Evolutionary conservation across 2,797 vertebrate species (phyloP).

Genomic region (Crenuchus spilurus): DNA sequence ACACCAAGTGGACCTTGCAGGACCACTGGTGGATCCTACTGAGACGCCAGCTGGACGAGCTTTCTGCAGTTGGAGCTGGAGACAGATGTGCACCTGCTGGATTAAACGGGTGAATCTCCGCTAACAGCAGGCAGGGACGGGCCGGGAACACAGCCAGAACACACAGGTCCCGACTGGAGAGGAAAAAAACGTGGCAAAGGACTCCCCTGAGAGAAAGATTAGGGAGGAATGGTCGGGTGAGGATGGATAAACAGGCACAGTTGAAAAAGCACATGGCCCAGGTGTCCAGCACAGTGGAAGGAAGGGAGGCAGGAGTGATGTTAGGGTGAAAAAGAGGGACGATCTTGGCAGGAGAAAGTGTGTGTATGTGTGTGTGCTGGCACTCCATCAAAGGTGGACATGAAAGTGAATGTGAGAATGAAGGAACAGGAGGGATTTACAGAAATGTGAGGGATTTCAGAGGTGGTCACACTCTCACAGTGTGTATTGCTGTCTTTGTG

Average conservation of each 20-base stretch:
- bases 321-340: background rate
- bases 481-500: background rate
- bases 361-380: background rate
- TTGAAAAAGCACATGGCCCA: conserved; percentile 32
- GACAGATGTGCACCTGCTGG: conserved; percentile 34
- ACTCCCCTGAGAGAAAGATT: background rate
- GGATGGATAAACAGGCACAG: background rate
- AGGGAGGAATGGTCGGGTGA: background rate
- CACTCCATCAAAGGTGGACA: background rate
- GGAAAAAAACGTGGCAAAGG: background rate
- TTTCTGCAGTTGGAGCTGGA: conserved; percentile 1
- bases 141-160: conserved; percentile 10
- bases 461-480: conserved; percentile 40
- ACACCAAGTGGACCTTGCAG: background rate
- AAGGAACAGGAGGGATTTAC: conserved; percentile 11
- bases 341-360: background rate
- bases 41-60: background rate
- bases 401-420: background rate
- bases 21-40: background rate
- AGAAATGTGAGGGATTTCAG: background rate
- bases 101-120: conserved; percentile 15
- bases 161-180: background rate
- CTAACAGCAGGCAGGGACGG: background rate
- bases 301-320: background rate
- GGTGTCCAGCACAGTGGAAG: conserved; percentile 45